Percentiles rank a stretch among this genome's conserved stretches.
Evolutionary conservation across 2,113 vertebrate genomes (phyloP).

Genomic region (Columba livia): DNA sequence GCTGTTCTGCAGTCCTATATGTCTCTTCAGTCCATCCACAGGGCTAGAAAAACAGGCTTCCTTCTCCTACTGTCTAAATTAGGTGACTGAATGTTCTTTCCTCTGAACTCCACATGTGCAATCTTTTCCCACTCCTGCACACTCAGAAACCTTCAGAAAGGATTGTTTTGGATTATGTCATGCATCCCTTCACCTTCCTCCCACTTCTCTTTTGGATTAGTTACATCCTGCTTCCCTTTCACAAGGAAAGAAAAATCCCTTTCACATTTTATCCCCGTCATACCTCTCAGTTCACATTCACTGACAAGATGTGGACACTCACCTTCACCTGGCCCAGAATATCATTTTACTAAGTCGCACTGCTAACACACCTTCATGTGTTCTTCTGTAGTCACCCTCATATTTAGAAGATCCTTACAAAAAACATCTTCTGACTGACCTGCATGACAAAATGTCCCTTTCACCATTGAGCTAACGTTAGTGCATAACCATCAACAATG

Average conservation of each 20-base stretch:
- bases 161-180: not conserved
- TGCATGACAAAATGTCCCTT: not conserved
- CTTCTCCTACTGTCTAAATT: not conserved
- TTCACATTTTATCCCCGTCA: not conserved
- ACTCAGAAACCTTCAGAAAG: not conserved
- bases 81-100: not conserved
- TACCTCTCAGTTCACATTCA: not conserved
- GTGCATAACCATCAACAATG: not conserved
- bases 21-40: not conserved
- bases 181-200: not conserved
- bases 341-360: not conserved
- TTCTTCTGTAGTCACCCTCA: not conserved
- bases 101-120: not conserved
- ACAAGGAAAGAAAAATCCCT: not conserved
- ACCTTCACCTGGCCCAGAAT: not conserved
- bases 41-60: not conserved
- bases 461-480: not conserved
- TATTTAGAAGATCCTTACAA: not conserved
- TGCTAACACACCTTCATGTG: not conserved
- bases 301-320: not conserved
- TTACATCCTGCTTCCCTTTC: not conserved
- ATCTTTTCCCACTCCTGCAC: not conserved
- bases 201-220: not conserved
- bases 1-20: not conserved
- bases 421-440: not conserved